Conservation (phyloP, 2,113 vertebrate species). For the Nerophis lumbriciformis region DNA sequence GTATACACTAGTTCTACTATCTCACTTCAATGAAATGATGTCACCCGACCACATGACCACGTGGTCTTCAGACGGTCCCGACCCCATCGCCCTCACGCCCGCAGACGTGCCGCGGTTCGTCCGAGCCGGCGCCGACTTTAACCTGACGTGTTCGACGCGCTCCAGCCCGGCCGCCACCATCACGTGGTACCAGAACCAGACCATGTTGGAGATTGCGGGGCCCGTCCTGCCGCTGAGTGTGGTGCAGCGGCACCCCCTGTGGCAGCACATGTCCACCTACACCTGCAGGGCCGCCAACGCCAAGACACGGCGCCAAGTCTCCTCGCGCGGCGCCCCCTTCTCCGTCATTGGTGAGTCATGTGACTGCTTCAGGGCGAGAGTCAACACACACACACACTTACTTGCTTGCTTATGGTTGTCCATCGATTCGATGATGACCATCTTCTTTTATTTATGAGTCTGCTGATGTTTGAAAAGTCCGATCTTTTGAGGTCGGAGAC, state of each 20-base stretch:
- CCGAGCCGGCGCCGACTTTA: constrained; percentile 39
- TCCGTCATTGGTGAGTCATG: constrained; percentile 54
- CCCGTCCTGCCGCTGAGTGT: constrained; percentile 12
- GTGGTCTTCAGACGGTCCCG: constrained; percentile 62
- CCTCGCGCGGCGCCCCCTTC: constrained; percentile 9
- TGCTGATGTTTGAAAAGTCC: no score
- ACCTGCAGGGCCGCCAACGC: constrained; percentile 54
- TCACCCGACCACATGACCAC: not conserved
- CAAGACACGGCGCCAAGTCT: constrained; percentile 25
- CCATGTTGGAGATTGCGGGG: accelerated
- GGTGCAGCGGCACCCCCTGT: not conserved
- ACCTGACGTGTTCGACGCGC: constrained; percentile 39
- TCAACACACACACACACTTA: not conserved
- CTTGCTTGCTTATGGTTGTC: no score
- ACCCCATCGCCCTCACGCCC: constrained; percentile 16
- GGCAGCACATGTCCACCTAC: constrained; percentile 12
- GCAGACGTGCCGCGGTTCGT: accelerated
- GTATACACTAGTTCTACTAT: no score
- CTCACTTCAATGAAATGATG: no score
- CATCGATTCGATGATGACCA: no score
- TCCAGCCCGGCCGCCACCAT: constrained; percentile 58
- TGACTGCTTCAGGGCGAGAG: not conserved
- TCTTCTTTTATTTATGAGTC: no score
- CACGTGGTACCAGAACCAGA: constrained; percentile 38
- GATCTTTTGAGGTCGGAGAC: no score